Base-by-base conservation (phyloP, 2,888 invertebrate species). In the Standfussiana lucernea region DNA sequence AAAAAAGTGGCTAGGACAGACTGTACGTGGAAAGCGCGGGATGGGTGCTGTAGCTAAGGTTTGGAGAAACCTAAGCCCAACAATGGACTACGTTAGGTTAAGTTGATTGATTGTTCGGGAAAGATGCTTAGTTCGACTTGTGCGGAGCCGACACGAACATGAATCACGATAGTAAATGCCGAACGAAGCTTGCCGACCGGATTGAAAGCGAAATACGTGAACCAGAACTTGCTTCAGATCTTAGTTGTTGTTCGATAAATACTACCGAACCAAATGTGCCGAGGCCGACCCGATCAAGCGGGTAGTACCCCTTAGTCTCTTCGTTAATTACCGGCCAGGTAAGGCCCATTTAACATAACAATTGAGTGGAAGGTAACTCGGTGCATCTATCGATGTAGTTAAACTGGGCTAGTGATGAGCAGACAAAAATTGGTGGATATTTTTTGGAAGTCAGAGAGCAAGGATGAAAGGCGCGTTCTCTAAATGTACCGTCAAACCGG, bases 291-390 rank as follows among this genome's bases (percentile, higher is more conserved):
- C 32, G 4, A 59, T 32, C 32, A 32, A 32, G 59, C 0, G 59
- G 13, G 28, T 56, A 24, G 6, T 6, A 62, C 24, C 64, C n/a
- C 28, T 64, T 42, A 40, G 53, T 24, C 21, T 65, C 68, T 13
- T 80, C 35, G 70, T 64, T 70, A 70, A 67, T 72, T 80, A 66
- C 71, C 53, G 53, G 35, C 67, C 59, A 10, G 32, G 42, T 37
- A 18, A 7, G 21, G n/a, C 67, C 59, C 75, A 69, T 88, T 91
- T 90, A 86, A 65, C 90, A 89, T 88, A 85, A 86, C 83, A 88
- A 88, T 82, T 64, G 77, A 37, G 67, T 59, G 59, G 65, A 45
- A 21, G 53, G 47, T 79, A 68, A 88, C 80, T 80, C 79, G 78
- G 67, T 80, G 77, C 75, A 83, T 75, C 80, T 80, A 81, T 70